Percentiles rank a stretch among this genome's conserved stretches.
phyloP scores from a whole-genome alignment of 2,113 vertebrate species.

The Apteryx mantelli region DNA sequence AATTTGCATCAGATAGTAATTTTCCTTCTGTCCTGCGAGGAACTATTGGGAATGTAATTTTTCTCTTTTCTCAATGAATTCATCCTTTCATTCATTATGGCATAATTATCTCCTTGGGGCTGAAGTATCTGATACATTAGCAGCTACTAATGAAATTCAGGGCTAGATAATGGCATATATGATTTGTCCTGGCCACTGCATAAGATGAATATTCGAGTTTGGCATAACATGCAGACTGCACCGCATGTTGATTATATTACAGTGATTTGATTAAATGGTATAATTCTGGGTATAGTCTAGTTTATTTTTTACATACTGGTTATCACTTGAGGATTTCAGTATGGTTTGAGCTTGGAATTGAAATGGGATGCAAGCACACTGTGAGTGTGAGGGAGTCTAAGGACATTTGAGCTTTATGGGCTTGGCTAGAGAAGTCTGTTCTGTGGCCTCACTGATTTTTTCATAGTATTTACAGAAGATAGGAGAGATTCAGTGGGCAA shows the following conservation, averaged over 20 bases:
- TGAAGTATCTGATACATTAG: constrained; percentile 34
- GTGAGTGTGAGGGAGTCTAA: neutral
- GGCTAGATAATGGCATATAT: neutral
- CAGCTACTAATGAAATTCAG: constrained; percentile 3
- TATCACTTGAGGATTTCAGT: neutral
- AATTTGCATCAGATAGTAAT: constrained; percentile 24
- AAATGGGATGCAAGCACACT: neutral
- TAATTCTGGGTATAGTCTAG: neutral
- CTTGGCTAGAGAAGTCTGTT: neutral
- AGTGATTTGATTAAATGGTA: neutral
- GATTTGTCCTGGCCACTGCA: neutral
- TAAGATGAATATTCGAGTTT: neutral
- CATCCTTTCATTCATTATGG: constrained; percentile 22
- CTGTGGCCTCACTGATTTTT: neutral
- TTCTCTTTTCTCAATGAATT: neutral
- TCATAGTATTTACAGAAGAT: neutral
- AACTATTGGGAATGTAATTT: constrained; percentile 19
- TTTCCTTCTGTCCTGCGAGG: constrained; percentile 16
- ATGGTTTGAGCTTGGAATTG: neutral
- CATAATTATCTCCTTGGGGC: neutral
- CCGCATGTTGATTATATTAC: neutral
- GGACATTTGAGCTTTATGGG: neutral
- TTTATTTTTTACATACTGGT: neutral
- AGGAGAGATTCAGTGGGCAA: neutral
- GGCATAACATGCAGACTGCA: neutral